Evolutionary conservation across 2,113 vertebrate species (phyloP), one percentile per base, ranked within the genome.

Genomic region (Passer montanus): DNA sequence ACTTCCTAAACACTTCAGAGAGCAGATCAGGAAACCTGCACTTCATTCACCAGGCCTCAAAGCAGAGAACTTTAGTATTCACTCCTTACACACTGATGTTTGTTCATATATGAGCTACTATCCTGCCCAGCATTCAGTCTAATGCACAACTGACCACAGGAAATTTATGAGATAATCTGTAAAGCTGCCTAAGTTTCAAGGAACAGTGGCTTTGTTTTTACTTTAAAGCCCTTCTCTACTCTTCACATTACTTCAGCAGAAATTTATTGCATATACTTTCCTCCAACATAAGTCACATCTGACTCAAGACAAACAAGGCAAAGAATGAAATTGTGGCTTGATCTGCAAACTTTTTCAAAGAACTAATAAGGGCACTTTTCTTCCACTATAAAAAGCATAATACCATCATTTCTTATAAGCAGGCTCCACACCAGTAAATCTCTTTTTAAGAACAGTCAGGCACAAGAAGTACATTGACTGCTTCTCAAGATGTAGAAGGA

Each of bases 161-260:
- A 92, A 96, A 92, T 92, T 60, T 74, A 90, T 84, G 76, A 59
- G 78, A 87, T 64, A 92, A 91, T 52, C 88, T 56, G 14, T 87
- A 95, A 97, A 94, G 63, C 84, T 52, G 75, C 53, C 83, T 31
- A 58, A 90, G 44, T 52, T 90, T 91, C 93, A 35, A 92, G 70
- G 59, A 96, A 82, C 44, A 56, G 18, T 55, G 85, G 28, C 44
- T 55, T 66, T 82, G 47, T 68, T 93, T 94, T 66, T 18, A 91
- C 46, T 96, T 94, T 49, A 94, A 92, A 97, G 58, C 79, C 83
- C 78, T 95, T 89, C 49, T 70, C 39, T 27, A 68, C 46, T 47
- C 50, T 60, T 87, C 20, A 35, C 37, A 79, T 56, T 84, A 77
- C 76, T 95, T 84, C 82, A 81, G 81, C 75, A 96, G 88, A 90